phyloP scores from a whole-genome alignment of 2,888 invertebrate species.

The Chaetogeoica ovagalla region DNA sequence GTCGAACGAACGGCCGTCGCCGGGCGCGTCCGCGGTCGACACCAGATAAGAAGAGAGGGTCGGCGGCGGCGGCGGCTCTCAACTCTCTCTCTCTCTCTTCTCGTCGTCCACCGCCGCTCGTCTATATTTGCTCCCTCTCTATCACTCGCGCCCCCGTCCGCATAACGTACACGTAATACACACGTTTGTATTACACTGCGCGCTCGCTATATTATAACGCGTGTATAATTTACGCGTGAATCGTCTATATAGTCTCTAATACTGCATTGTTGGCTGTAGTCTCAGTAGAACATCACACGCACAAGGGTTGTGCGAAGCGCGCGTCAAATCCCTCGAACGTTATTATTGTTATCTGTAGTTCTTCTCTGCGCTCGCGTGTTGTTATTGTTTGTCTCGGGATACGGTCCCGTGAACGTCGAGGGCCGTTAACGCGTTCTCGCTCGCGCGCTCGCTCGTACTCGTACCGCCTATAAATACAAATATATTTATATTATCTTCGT shows the following conservation, averaged over 20 bases:
- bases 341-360: constrained; percentile 11
- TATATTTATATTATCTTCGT: neutral
- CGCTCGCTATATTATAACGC: neutral
- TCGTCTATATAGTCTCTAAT: neutral
- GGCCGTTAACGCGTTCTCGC: constrained; percentile 17
- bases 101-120: neutral
- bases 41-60: too few species aligned
- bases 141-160: neutral
- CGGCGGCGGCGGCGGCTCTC: too few species aligned
- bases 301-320: constrained; percentile 35
- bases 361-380: constrained; percentile 1
- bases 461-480: neutral
- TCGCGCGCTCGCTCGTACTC: neutral
- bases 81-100: neutral
- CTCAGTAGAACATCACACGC: constrained; percentile 1
- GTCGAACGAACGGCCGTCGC: too few species aligned
- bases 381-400: constrained; percentile 49
- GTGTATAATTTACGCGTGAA: constrained; percentile 5
- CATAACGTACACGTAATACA: too few species aligned
- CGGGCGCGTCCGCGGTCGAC: too few species aligned
- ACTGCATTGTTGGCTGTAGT: too few species aligned
- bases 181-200: too few species aligned
- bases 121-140: neutral
- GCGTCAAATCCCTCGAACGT: constrained; percentile 35
- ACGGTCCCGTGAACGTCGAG: constrained; percentile 50